Evolutionary conservation across 2,888 invertebrate genomes (phyloP).

Genomic region (Tenthredo scrophulariae): DNA sequence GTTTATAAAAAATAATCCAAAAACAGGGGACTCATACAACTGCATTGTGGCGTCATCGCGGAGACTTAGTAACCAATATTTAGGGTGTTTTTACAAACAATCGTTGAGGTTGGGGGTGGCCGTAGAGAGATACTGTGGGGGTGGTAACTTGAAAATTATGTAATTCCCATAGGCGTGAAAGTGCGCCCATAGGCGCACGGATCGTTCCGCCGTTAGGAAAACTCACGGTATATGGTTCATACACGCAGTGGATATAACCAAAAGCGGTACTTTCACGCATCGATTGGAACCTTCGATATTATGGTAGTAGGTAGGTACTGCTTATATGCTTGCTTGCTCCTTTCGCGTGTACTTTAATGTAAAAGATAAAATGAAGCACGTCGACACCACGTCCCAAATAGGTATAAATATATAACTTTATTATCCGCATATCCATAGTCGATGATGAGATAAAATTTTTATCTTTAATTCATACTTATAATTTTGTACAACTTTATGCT

Average conservation of each 20-base stretch:
- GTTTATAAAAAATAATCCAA: too few species aligned
- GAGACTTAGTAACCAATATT: too few species aligned
- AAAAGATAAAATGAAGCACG: background rate
- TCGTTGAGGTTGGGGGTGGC: too few species aligned
- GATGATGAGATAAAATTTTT: background rate
- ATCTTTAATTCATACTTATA: background rate
- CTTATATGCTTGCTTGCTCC: background rate
- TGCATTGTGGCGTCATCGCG: too few species aligned
- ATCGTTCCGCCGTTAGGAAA: too few species aligned
- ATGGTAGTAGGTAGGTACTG: background rate
- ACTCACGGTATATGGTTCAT: too few species aligned
- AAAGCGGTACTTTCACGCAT: slow-evolving; percentile 27
- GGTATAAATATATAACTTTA: background rate
- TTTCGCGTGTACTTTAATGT: background rate
- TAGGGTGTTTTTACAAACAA: too few species aligned
- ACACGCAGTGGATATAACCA: background rate
- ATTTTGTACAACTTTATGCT: background rate
- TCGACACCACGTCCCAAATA: background rate
- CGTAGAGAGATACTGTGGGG: too few species aligned
- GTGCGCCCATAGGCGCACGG: too few species aligned
- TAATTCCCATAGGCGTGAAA: too few species aligned
- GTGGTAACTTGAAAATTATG: too few species aligned
- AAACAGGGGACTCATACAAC: too few species aligned
- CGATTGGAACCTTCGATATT: slow-evolving; percentile 29
- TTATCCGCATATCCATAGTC: background rate